Evolutionary conservation across 2,113 vertebrate species (phyloP), one percentile per base, ranked within the genome.

Genomic region (Condylura cristata): DNA sequence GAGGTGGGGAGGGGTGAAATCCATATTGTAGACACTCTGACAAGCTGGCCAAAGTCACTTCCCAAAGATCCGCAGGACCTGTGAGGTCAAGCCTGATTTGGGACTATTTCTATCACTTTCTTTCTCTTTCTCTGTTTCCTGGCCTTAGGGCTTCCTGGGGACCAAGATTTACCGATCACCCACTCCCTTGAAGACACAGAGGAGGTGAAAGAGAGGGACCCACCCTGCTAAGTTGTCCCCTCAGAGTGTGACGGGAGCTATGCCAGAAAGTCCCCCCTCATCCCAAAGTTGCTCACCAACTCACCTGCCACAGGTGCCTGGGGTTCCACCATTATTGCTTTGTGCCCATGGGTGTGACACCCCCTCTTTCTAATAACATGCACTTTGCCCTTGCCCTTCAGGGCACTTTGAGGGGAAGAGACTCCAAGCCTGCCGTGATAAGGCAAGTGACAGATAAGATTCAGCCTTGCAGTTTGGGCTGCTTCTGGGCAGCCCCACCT

Each of bases 1-100:
- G 86, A 75, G 87, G 94, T 85, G 95, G 96, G 96, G 95, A 93
- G 97, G 96, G 97, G 89, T 91, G 81, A 94, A 97, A 89, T 97
- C 98, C 96, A 80, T 97, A 98, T 98, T 96, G 97, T 90, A 98
- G 97, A 97, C 97, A 97, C 95, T 98, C 97, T 97, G 97, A 94
- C 97, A 97, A 98, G 97, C 96, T 96, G 96, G 93, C 96, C 94
- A 94, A 89, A 75, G 95, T 96, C 96, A 96, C 96, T 97, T 97
- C 95, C 58, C 41, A 37, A 72, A 72, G 83, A 84, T 5, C 70
- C 32, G 13, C 44, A n/a, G 30, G 75, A 37, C 65, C 68, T 46
- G 34, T 1, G 0, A 0, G 68, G 95, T 56, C 90, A 60, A 85
- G 89, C 90, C 89, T 95, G 96, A 8, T 26, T 34, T 28, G 32